Evolutionary conservation across 2,797 vertebrate species (phyloP), one percentile per base, ranked within the genome.

Genomic region (Heliangelus exortis): DNA sequence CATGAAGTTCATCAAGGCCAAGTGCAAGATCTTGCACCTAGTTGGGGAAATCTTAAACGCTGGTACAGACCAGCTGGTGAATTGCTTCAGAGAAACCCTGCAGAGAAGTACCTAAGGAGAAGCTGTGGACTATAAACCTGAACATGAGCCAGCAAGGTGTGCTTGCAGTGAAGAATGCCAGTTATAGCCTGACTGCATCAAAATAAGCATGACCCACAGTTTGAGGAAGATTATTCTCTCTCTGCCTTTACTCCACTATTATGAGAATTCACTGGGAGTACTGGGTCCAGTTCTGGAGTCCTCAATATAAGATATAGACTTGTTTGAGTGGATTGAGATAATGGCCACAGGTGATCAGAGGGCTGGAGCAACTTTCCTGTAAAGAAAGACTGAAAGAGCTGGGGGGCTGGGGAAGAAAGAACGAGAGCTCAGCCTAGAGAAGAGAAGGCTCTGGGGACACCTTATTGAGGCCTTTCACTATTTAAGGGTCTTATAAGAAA

Each of bases 101-200:
- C 7, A 29, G 58, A 75, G 48, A 34, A 50, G 12, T 6, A 53
- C 36, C 47, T 47, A 50, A 7, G 34, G 34, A 36, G 34, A 36
- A 36, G 34, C 34, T 36, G 7, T 54, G 50, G 10, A 34, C 47
- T 9, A 34, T 6, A 79, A 59, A 72, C 28, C 0, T 47, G 4
- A 22, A 41, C 8, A 15, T 31, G 19, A 84, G 5, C 20, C 17
- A 26, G 12, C 2, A 67, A 23, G 17, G 12, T 66, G 26, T 6
- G 2, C 21, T 78, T 65, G 31, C 20, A 50, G 21, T 3, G 48
- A 28, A 45, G 58, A 75, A 66, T 34, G 4, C 6, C 12, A 77
- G 0, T 12, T 0, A 0, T 22, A 34, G 22, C 43, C 19, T 36
- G 19, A 23, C 7, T 66, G 48, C 25, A 39, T 54, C 8, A 63